Base-by-base conservation (phyloP, 30 jellyfish, hydroid and myxozoan genomes). In the Catostylus mosaicus region DNA sequence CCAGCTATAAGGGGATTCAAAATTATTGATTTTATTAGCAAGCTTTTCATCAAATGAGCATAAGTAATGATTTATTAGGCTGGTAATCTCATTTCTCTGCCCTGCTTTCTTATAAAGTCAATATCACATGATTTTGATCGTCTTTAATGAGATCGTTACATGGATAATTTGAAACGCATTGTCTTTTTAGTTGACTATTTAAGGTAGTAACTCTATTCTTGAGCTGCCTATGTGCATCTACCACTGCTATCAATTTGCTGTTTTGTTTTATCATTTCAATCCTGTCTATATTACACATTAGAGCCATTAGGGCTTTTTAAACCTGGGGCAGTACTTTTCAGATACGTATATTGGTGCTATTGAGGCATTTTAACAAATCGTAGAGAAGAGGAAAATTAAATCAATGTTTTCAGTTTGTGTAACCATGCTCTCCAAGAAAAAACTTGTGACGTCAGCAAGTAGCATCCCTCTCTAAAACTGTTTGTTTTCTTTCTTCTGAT, bases 341-440 rank as follows among this genome's bases (percentile, higher is more conserved):
- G 72, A 59, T 24, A 59, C n/a, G 9, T 20, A 20, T 20, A 59
- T 7, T 30, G 9, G 36, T 12, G n/a, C n/a, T 59, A 59, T 59
- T 7, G 72, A 20, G 78, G 56, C 19, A 65, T 65, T 65, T 65
- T 65, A 9, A 35, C 26, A 65, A 18, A 65, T 65, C 22, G 26
- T 16, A 65, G 78, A 65, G 56, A 65, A 35, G 27, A 65, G 56
- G 64, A 18, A 65, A 65, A 6, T 11, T 31, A 22, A 8, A 29
- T 29, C 24, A 30, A 65, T 23, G 56, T 30, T 62, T 8, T 65
- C 22, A 11, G 18, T 56, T 56, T 65, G 22, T 9, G 50, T 65
- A 65, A 65, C 50, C 78, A 31, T 0, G 19, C 56, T 22, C 78
- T 65, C 78, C 78, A 11, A 65, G 34, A 65, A 65, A 30, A 65